phyloP scores from a whole-genome alignment of 2,113 vertebrate species.

The Xiphophorus couchianus region DNA sequence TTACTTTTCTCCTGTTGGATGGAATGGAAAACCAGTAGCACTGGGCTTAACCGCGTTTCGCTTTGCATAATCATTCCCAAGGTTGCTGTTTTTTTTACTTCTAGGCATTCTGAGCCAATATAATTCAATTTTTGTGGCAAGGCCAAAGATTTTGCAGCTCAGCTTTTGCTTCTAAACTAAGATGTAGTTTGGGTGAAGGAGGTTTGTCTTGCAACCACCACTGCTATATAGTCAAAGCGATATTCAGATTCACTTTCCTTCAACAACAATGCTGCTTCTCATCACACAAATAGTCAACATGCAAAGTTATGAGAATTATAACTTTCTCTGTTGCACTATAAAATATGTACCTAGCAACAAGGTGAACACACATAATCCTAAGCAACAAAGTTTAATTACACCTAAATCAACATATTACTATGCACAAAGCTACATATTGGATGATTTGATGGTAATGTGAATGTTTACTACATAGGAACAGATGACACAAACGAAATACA shows the following conservation, averaged over 20 bases:
- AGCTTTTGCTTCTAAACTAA: slow-evolving; percentile 77
- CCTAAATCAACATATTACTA: slow-evolving; percentile 29
- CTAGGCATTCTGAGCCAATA: slow-evolving; percentile 74
- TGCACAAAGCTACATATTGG: slow-evolving; percentile 18
- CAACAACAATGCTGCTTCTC: slow-evolving; percentile 44
- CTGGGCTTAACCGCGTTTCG: slow-evolving; percentile 75
- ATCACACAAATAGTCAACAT: too few species aligned
- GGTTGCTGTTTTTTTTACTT: slow-evolving; percentile 79
- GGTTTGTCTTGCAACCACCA: slow-evolving; percentile 46
- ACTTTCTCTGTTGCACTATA: slow-evolving; percentile 9
- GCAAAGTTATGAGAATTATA: neutral
- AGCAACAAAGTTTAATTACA: slow-evolving; percentile 23
- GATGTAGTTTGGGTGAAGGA: slow-evolving; percentile 65
- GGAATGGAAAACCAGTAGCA: slow-evolving; percentile 79
- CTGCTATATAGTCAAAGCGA: slow-evolving; percentile 50
- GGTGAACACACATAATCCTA: slow-evolving; percentile 6
- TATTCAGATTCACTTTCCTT: slow-evolving; percentile 58
- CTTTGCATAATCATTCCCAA: slow-evolving; percentile 82
- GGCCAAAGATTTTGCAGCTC: slow-evolving; percentile 81
- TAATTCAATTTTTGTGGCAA: slow-evolving; percentile 79
- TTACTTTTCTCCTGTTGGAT: slow-evolving; percentile 40
- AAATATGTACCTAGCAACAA: neutral
- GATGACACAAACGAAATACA: slow-evolving; percentile 70
- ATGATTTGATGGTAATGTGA: slow-evolving; percentile 52
- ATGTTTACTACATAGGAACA: slow-evolving; percentile 74